Evolutionary conservation across 1,140 invertebrate genomes (phyloP).

Genomic region (Pachypsylla venusta): DNA sequence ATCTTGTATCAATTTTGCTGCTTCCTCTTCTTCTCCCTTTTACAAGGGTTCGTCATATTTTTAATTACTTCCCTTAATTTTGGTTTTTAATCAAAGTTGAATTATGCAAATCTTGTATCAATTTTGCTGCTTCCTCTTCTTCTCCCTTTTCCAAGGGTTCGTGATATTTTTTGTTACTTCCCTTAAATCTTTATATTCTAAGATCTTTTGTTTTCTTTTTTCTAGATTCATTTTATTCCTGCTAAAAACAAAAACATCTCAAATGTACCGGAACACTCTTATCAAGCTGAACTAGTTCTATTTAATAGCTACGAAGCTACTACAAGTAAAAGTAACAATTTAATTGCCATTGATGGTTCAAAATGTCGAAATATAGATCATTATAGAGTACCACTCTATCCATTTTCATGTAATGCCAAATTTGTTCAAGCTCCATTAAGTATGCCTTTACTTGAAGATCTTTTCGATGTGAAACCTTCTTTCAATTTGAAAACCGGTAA

Average conservation of each 20-base stretch:
- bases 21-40: no score
- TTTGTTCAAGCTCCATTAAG: not conserved
- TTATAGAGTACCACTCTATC: not conserved
- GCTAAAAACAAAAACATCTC: not conserved
- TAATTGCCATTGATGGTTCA: not conserved
- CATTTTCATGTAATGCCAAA: not conserved
- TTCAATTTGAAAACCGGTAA: constrained; percentile 1
- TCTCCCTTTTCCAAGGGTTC: no score
- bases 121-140: no score
- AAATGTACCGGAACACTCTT: not conserved
- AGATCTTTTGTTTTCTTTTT: not conserved
- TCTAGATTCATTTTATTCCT: not conserved
- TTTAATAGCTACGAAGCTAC: constrained; percentile 1
- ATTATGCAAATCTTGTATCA: no score
- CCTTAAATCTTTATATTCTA: no score
- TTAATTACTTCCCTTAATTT: no score
- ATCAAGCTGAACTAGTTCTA: not conserved
- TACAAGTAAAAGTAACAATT: not conserved
- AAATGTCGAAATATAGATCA: not conserved
- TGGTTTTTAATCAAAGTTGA: no score
- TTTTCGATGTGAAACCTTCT: not conserved
- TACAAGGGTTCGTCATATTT: no score
- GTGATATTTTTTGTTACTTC: no score
- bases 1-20: no score
- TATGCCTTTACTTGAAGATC: not conserved